These are phyloP conservation scores for Dendronephthya gigantea DNA, from an alignment of 64 coral and sea anemone species.

Conservation along the genomic window DNA sequence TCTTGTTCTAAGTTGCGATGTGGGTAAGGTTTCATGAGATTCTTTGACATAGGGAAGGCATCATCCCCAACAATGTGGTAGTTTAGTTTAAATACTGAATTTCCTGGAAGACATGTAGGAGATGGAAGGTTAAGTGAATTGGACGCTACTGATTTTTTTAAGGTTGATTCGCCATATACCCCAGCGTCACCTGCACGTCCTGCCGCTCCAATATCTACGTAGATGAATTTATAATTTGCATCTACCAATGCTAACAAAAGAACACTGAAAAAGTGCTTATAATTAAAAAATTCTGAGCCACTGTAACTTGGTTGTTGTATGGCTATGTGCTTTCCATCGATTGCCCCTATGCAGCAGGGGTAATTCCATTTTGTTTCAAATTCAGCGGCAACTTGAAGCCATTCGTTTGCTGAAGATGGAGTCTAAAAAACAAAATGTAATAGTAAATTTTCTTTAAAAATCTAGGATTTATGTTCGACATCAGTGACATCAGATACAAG, in stretches of 20 bases:
- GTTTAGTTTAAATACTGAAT: background rate
- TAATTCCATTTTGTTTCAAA: slow-evolving; percentile 30
- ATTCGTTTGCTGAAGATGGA: slow-evolving; percentile 20
- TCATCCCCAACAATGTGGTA: slow-evolving; percentile 3
- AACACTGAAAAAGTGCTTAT: slow-evolving; percentile 26
- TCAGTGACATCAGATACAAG: background rate
- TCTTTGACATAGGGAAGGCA: background rate
- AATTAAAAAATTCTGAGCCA: slow-evolving; percentile 31
- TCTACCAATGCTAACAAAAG: slow-evolving; percentile 8
- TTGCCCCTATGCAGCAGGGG: slow-evolving; percentile 21
- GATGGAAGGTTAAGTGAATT: background rate
- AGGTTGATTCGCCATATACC: background rate
- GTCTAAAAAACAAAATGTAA: background rate
- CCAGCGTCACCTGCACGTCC: slow-evolving; percentile 26
- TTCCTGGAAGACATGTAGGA: background rate
- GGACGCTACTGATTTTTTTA: background rate
- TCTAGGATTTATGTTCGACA: background rate
- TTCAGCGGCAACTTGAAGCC: background rate
- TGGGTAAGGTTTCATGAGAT: background rate
- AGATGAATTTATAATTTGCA: slow-evolving; percentile 22
- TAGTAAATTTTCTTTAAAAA: background rate
- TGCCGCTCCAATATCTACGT: slow-evolving; percentile 1
- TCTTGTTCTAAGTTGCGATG: background rate
- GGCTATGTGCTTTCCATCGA: slow-evolving; percentile 29
- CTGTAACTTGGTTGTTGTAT: background rate